phyloP scores from a whole-genome alignment of 2,888 invertebrate species.

The Lasioglossum pauxillum region DNA sequence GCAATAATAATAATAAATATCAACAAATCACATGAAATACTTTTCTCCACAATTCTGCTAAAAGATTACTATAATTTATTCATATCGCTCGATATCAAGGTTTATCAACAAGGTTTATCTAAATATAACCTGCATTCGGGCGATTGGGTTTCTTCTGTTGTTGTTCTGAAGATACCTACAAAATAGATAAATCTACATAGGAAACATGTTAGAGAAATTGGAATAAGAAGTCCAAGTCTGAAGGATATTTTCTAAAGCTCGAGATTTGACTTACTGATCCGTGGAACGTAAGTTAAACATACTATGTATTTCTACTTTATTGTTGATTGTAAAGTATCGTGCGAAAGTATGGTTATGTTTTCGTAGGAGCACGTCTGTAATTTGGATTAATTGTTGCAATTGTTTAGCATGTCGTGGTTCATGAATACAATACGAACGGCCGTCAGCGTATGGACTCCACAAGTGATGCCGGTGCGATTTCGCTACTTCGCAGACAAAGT shows the following conservation, averaged over 20 bases:
- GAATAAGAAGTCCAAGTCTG: not conserved
- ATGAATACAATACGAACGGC: conserved; percentile 56
- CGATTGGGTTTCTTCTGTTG: not conserved
- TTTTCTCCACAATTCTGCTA: not conserved
- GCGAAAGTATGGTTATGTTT: conserved; percentile 31
- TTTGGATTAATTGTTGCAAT: not conserved
- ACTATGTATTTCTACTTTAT: not conserved
- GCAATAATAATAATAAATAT: not conserved
- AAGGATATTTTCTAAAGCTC: not conserved
- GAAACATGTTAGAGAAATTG: not conserved
- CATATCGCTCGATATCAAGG: not conserved
- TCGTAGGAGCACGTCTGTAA: not conserved
- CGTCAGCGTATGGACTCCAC: conserved; percentile 78
- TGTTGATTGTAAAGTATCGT: not conserved
- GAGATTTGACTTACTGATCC: not conserved
- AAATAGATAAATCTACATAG: not conserved
- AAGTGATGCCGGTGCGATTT: conserved; percentile 84
- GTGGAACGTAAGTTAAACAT: conserved; percentile 13
- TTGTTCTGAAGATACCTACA: not conserved
- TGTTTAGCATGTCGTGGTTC: conserved; percentile 75
- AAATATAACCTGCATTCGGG: not conserved
- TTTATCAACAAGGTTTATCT: not conserved
- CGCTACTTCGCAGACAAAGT: conserved; percentile 87
- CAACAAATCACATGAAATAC: not conserved
- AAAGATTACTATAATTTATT: not conserved